Conservation (phyloP, 2,113 vertebrate species). For the Tyto alba region DNA sequence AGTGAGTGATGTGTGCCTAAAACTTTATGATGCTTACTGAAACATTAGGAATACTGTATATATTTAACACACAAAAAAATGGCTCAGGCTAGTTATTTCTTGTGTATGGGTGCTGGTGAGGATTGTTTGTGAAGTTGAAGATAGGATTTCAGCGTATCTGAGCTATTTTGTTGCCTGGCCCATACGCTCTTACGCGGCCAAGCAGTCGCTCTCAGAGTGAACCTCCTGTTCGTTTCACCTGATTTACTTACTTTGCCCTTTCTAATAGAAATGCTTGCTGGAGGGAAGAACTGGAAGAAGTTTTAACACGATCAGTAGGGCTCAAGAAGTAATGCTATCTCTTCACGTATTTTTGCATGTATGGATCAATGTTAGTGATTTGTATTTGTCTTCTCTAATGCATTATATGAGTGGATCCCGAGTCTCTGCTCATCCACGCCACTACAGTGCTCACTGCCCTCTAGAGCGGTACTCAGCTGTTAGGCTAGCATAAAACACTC, state of each 20-base stretch:
- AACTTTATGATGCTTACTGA: not conserved
- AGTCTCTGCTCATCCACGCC: not conserved
- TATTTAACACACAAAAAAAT: not conserved
- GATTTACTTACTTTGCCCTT: not conserved
- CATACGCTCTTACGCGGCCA: not conserved
- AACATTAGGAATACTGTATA: not conserved
- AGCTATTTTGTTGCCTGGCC: not conserved
- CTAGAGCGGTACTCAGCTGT: not conserved
- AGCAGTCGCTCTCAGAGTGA: not conserved
- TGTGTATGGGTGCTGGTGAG: not conserved
- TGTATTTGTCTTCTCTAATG: not conserved
- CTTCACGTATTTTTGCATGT: not conserved
- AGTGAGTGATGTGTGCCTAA: not conserved
- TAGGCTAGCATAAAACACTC: not conserved
- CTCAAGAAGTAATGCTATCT: not conserved
- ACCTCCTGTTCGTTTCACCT: not conserved
- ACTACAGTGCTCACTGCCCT: not conserved
- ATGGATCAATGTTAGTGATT: not conserved
- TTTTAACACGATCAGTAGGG: not conserved
- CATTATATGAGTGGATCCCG: not conserved
- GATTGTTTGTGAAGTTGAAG: not conserved
- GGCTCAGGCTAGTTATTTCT: not conserved
- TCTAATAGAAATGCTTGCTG: not conserved
- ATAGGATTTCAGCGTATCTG: not conserved
- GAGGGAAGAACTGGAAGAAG: not conserved